Conservation (phyloP, 64 coral and sea anemone species). For the Hydrozoanthus tunicans region DNA sequence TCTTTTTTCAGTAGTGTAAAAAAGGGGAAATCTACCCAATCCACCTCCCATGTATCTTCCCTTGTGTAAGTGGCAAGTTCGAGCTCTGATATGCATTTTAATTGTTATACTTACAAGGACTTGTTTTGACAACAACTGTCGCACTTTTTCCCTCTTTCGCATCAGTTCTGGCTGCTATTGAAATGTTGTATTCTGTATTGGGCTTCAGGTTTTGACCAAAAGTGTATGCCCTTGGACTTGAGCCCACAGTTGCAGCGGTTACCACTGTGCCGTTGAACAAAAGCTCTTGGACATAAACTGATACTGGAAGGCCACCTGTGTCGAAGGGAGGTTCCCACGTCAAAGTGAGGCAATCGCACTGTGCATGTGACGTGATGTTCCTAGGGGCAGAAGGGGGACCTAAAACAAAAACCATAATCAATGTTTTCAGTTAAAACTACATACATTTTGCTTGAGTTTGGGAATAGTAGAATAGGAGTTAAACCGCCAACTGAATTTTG, state of each 20-base stretch:
- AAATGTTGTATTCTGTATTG: conserved; percentile 28
- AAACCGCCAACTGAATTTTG: too few species aligned
- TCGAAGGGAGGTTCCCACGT: conserved; percentile 54
- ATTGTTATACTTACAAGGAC: conserved; percentile 14
- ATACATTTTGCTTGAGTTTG: too few species aligned
- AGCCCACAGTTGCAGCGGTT: conserved; percentile 57
- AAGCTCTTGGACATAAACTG: conserved; percentile 71
- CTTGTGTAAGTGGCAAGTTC: too few species aligned
- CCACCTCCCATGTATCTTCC: too few species aligned
- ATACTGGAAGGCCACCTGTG: conserved; percentile 72
- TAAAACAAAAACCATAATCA: background rate
- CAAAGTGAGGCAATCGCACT: conserved; percentile 80
- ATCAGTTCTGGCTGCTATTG: background rate
- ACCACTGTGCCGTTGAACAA: background rate
- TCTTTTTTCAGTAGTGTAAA: too few species aligned
- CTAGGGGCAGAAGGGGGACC: conserved; percentile 60
- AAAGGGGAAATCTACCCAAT: too few species aligned
- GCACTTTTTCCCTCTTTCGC: conserved; percentile 33
- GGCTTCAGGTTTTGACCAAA: conserved; percentile 61
- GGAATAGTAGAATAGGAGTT: too few species aligned
- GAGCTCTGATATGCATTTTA: background rate
- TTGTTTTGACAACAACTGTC: conserved; percentile 8
- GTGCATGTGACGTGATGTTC: conserved; percentile 50
- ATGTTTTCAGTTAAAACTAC: too few species aligned
- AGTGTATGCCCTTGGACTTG: conserved; percentile 60